phyloP scores from a whole-genome alignment of 2,888 invertebrate genomes.

The Linnaemya vulpina region DNA sequence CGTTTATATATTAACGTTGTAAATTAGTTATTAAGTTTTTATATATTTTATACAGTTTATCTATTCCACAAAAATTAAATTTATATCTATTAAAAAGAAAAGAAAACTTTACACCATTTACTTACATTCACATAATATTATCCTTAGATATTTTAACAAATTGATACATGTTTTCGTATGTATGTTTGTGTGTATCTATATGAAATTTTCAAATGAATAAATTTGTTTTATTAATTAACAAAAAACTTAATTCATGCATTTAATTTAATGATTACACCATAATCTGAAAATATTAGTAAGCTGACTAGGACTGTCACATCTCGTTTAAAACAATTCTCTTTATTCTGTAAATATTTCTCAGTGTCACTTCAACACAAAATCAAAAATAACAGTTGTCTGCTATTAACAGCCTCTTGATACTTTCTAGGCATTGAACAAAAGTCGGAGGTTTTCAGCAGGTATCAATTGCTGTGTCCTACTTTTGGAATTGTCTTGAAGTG shows the following conservation, averaged over 20 bases:
- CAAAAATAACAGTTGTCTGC: no score
- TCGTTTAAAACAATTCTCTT: no score
- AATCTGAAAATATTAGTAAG: no score
- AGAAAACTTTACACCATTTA: constrained; percentile 11
- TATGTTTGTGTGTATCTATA: no score
- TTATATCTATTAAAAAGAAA: constrained; percentile 19
- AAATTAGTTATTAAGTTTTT: constrained; percentile 49
- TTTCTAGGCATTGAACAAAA: no score
- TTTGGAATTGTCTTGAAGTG: no score
- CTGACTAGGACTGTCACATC: no score
- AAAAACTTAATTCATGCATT: background rate
- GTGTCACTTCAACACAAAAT: no score
- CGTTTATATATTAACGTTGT: constrained; percentile 15
- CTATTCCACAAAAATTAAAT: constrained; percentile 46
- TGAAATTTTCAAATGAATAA: constrained; percentile 46
- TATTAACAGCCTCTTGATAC: no score
- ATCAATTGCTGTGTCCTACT: no score
- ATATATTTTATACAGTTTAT: constrained; percentile 35
- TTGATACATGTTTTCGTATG: constrained; percentile 31
- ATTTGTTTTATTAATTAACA: constrained; percentile 17
- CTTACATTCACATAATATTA: constrained; percentile 8
- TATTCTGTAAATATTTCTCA: no score
- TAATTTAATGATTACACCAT: background rate
- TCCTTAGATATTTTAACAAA: constrained; percentile 46
- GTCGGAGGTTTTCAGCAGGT: no score